These are phyloP conservation scores for Clarias magur DNA, from an alignment of 2,113 vertebrate species.

Conservation along the genomic window DNA sequence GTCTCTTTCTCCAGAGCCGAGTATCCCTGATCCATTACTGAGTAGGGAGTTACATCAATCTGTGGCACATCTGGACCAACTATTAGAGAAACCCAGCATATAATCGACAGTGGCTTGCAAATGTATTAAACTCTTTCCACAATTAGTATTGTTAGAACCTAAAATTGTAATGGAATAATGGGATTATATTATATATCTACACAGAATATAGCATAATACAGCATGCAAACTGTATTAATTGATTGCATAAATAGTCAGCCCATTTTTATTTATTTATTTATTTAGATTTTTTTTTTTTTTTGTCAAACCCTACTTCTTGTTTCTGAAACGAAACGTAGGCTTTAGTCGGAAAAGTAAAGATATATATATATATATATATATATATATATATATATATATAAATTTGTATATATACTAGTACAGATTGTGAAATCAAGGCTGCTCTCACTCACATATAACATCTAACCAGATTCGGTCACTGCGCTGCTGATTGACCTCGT, in stretches of 20 bases:
- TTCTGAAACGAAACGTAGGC: neutral
- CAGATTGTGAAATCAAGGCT: neutral
- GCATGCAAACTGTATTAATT: neutral
- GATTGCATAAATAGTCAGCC: neutral
- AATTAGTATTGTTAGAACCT: neutral
- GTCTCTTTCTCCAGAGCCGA: slow-evolving; percentile 80
- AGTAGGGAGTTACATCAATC: slow-evolving; percentile 80
- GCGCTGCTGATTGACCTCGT: slow-evolving; percentile 76
- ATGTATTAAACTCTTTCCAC: neutral
- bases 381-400: too few relatives aligned
- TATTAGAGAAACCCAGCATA: slow-evolving; percentile 53
- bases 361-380: too few relatives aligned
- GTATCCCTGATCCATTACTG: slow-evolving; percentile 73
- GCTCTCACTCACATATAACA: slow-evolving; percentile 81
- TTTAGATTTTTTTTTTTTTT: neutral
- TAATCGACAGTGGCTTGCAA: neutral
- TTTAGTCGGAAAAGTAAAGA: neutral
- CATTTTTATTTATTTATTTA: too few relatives aligned
- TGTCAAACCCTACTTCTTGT: neutral
- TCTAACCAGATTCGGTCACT: slow-evolving; percentile 80
- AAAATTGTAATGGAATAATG: neutral
- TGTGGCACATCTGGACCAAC: slow-evolving; percentile 82
- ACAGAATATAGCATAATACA: neutral
- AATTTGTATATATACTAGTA: neutral
- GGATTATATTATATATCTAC: slow-evolving; percentile 61